These are phyloP conservation scores for Amazona guildingii DNA, from an alignment of 2,113 vertebrate species.

Conservation along the genomic window DNA sequence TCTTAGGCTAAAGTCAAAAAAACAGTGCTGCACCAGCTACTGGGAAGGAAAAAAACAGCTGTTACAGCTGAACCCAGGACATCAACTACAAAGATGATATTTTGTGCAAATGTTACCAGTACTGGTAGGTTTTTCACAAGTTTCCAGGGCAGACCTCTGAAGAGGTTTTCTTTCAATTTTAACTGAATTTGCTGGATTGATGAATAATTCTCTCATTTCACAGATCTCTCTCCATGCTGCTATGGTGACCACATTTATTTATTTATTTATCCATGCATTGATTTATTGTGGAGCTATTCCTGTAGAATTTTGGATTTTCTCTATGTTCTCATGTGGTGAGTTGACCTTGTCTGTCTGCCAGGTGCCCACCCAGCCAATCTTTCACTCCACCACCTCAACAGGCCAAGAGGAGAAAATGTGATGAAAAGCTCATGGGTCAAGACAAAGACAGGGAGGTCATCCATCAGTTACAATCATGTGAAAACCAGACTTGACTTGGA, in stretches of 20 bases:
- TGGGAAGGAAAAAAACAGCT: background rate
- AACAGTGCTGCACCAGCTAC: background rate
- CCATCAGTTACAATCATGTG: too few species aligned
- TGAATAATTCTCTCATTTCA: background rate
- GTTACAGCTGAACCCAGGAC: background rate
- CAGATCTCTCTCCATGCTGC: background rate
- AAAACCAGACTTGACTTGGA: background rate
- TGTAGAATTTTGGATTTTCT: background rate
- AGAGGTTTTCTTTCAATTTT: background rate
- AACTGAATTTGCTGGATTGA: background rate
- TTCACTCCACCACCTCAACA: background rate
- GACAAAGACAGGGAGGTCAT: background rate
- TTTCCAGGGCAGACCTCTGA: background rate
- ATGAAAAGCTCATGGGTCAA: background rate
- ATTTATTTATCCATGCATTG: background rate
- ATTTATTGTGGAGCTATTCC: background rate
- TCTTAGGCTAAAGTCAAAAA: background rate
- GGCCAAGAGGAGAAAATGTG: background rate
- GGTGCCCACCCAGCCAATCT: background rate
- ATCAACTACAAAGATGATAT: background rate
- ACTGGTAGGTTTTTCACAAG: background rate
- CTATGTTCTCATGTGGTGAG: background rate
- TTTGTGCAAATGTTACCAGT: background rate
- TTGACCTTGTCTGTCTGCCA: background rate
- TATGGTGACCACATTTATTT: background rate